phyloP scores from a whole-genome alignment of 2,113 vertebrate species.

The Prinia subflava region DNA sequence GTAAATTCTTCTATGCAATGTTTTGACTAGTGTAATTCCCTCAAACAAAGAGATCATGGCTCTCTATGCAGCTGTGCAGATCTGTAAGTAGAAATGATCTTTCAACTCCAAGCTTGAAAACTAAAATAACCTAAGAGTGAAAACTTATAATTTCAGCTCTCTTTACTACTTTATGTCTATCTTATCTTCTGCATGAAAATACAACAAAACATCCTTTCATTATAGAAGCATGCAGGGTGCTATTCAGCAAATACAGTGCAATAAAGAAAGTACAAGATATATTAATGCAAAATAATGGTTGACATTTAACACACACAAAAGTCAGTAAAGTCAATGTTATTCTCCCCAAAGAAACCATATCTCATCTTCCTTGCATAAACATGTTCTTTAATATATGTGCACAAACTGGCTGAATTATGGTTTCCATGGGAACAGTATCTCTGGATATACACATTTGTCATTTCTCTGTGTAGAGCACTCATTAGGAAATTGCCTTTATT shows the following conservation, averaged over 20 bases:
- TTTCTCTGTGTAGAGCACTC: conserved; percentile 7
- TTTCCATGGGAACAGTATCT: conserved; percentile 50
- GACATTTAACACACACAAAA: conserved; percentile 40
- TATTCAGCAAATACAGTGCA: conserved; percentile 10
- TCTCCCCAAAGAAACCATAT: conserved; percentile 48
- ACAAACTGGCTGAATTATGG: conserved; percentile 4
- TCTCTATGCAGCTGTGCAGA: background rate
- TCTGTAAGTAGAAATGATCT: background rate
- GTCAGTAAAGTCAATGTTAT: background rate
- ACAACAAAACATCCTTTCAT: background rate
- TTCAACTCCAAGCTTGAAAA: background rate
- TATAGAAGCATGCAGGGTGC: background rate
- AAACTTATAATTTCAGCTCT: background rate
- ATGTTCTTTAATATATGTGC: background rate
- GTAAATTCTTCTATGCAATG: background rate
- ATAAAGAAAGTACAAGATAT: conserved; percentile 3
- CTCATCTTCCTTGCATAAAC: conserved; percentile 28
- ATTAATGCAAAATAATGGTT: conserved; percentile 34
- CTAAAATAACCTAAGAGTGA: background rate
- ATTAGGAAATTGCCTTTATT: conserved; percentile 37
- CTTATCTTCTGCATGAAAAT: background rate
- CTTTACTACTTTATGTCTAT: background rate
- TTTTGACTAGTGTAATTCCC: background rate
- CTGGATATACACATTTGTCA: conserved; percentile 14
- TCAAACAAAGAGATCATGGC: background rate